Conservation (phyloP, 2,888 invertebrate species). For the Tetramorium bicarinatum region DNA sequence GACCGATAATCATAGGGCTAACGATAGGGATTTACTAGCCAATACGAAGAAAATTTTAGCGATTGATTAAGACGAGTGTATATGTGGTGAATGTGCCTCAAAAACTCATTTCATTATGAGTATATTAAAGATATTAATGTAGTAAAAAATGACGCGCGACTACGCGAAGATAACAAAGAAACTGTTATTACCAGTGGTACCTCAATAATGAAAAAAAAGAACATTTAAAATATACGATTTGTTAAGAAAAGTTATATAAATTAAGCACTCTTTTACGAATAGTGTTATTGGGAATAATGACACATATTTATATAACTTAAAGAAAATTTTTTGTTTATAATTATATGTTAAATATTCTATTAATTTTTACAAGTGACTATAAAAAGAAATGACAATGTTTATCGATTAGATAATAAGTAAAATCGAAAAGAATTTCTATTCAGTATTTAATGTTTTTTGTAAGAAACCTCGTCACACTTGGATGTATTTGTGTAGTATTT, state of each 20-base stretch:
- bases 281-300: conserved; percentile 19
- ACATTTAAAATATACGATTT: conserved; percentile 24
- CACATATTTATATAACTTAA: conserved; percentile 5
- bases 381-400: conserved; percentile 23
- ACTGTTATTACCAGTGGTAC: conserved; percentile 49
- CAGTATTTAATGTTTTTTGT: conserved; percentile 37
- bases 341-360: conserved; percentile 12
- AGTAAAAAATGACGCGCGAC: conserved; percentile 16
- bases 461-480: conserved; percentile 7
- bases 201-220: conserved; percentile 25
- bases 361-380: conserved; percentile 34
- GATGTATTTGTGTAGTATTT: conserved; percentile 32
- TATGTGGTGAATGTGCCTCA: conserved; percentile 64
- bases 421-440: conserved; percentile 30
- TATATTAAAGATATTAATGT: conserved; percentile 58
- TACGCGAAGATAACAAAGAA: conserved; percentile 21
- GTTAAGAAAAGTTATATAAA: conserved; percentile 17
- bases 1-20: neutral
- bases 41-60: conserved; percentile 47
- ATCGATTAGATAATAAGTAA: conserved; percentile 26
- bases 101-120: conserved; percentile 59
- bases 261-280: conserved; percentile 32
- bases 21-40: conserved; percentile 19
- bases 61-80: conserved; percentile 39
- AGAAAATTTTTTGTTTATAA: conserved; percentile 19